Evolutionary conservation across 2,797 vertebrate genomes (phyloP).

Genomic region (Pangasius djambal): DNA sequence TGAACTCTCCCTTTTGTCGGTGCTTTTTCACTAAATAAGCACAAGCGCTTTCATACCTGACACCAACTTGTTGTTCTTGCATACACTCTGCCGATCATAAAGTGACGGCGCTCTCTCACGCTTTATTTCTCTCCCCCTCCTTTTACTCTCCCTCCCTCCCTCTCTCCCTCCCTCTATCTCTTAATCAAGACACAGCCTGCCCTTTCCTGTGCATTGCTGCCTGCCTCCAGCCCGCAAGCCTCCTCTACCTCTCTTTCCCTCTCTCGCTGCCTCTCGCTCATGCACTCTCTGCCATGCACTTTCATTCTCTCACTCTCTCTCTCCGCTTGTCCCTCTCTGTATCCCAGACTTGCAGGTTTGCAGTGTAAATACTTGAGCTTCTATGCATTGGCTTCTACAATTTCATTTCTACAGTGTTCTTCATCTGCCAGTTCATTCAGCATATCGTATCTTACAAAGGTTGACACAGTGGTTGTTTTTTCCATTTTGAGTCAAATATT

Average conservation of each 20-base stretch:
- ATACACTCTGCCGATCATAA: constrained; percentile 34
- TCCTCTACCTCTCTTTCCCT: constrained; percentile 46
- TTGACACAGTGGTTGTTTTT: constrained; percentile 8
- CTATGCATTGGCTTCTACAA: background rate
- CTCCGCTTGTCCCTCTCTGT: constrained; percentile 36
- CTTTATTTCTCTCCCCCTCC: constrained; percentile 46
- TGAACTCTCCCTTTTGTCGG: background rate
- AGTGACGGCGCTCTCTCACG: constrained; percentile 62
- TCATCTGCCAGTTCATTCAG: constrained; percentile 22
- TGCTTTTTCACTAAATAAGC: background rate
- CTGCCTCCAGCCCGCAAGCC: constrained; percentile 66
- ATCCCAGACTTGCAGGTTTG: constrained; percentile 47
- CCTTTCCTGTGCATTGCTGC: constrained; percentile 78
- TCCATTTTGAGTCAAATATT: background rate
- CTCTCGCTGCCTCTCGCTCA: constrained; percentile 31
- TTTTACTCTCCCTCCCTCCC: constrained; percentile 19
- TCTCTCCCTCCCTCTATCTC: constrained; percentile 65
- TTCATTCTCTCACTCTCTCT: constrained; percentile 33
- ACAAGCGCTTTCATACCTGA: background rate
- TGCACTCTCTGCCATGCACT: constrained; percentile 51
- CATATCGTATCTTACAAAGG: background rate
- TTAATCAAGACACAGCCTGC: constrained; percentile 80
- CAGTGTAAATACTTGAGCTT: constrained; percentile 40
- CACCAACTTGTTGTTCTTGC: constrained; percentile 17
- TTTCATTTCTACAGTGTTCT: background rate